Base-by-base conservation (phyloP, 23 tunicate species). In the Halocynthia aurantium region DNA sequence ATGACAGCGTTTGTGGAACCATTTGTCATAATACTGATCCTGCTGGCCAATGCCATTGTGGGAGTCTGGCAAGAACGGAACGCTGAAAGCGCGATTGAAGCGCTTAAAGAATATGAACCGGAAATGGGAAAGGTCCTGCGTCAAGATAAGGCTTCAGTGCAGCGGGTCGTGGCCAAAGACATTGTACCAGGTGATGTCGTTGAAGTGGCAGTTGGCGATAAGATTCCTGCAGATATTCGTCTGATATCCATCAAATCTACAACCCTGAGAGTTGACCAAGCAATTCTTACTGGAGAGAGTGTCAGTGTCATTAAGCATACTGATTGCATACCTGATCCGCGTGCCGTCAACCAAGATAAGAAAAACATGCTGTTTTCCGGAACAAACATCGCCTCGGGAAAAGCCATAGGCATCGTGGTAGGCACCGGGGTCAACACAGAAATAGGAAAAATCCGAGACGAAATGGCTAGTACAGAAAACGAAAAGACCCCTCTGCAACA, bases 31-130 rank as follows among this genome's bases (percentile, higher is more conserved):
- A 52, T 95, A 15, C 69, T 89, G 15, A 95, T 95, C 77, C 74
- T 95, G 18, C 68, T 95, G 52, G 99, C 99, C 10, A 95, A 95
- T 77, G 90, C 96, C 20, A 85, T 95, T 72, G 86, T 88, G 74
- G 96, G 99, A 52, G 85, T 95, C 49, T 95, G 99, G 99, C 99
- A 91, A 87, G 99, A 95, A 68, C 72, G 95, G 63, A 95, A 95
- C 60, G 99, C 99, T 5, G 99, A 95, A 73, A 89, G 96, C 50
- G 99, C 99, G 8, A 95, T 95, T 44, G 99, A 95, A 76, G 99
- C 99, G 8, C 75, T 95, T 74, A 95, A 95, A 68, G 99, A 95
- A 82, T 95, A 95, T 60, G 99, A 95, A 78, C 95, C 99, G 8
- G 99, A 95, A 67, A 85, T 86, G 86, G 99, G 91, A 0, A 95